Conservation (phyloP, 2,113 vertebrate genomes). For the Pongo abelii region DNA sequence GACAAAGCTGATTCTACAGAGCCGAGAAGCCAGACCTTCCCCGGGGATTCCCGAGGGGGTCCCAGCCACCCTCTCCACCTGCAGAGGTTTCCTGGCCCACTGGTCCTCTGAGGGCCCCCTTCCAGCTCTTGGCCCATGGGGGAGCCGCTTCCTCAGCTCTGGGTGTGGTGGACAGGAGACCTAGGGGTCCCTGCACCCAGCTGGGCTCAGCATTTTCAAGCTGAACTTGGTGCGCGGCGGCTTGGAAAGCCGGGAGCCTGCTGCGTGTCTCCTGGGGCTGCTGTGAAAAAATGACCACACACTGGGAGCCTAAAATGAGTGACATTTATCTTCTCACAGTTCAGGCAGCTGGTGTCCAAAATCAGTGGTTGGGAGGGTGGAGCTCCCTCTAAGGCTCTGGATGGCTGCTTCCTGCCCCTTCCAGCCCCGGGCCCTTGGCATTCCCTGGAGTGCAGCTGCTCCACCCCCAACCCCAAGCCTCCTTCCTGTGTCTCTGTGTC, state of each 20-base stretch:
- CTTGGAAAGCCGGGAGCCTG: neutral
- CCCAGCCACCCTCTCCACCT: neutral
- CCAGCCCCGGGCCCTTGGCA: neutral
- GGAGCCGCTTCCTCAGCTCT: no score
- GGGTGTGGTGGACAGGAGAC: no score
- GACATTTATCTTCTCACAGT: neutral
- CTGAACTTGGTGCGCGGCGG: no score
- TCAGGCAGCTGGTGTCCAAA: no score
- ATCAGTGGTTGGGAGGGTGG: neutral
- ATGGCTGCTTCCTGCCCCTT: neutral
- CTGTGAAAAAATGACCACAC: neutral
- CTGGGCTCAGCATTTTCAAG: fast-evolving
- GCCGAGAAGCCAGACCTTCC: neutral
- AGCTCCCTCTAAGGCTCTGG: fast-evolving
- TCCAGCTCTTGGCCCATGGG: neutral
- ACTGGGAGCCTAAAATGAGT: neutral
- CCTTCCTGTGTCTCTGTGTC: neutral
- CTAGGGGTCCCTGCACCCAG: no score
- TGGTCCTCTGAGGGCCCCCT: neutral
- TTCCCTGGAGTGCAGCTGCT: no score
- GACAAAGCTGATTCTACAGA: neutral
- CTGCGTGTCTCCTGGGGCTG: neutral
- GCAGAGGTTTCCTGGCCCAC: neutral
- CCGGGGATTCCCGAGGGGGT: neutral
- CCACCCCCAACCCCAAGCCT: neutral